Evolutionary conservation across 2,113 vertebrate genomes (phyloP), one percentile per base, ranked within the genome.

Genomic region (Ctenodactylus gundi): DNA sequence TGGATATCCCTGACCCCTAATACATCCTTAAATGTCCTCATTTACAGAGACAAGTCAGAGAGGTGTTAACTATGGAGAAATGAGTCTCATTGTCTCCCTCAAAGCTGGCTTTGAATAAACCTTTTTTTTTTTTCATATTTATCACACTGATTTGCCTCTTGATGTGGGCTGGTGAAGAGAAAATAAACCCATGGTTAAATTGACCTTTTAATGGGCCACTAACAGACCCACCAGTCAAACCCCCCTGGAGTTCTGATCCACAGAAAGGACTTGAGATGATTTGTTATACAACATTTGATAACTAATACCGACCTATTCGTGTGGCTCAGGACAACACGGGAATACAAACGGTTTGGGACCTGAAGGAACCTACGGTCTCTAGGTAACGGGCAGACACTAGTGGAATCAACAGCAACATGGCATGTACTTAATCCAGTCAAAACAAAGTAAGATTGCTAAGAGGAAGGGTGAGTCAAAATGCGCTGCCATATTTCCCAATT

Each of bases 271-370:
- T 68, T 81, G 39, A 86, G 57, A 72, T 23, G 6, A 75, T 67
- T 96, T 76, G 72, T 84, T 87, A 84, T 3, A 7, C n/a, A 90
- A 72, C 53, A 53, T 86, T 75, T 70, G 70, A 65, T 94, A 64
- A 70, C 34, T 25, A 20, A 65, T 65, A 31, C 11, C 68, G 34
- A 87, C 36, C 14, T 36, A 15, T 36, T 88, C 36, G 1, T 49
- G 65, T 87, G n/a, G n/a, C 49, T 88, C 51, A 87, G 18, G 51
- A 75, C 6, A 49, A 77, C 83, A 70, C 34, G 14, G 73, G 55
- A 77, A 53, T 58, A 87, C 39, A 29, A 62, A 49, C 4, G 67
- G 20, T 55, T 72, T 46, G 36, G 49, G 60, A 76, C 55, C 39
- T 55, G 34, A 55, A 60, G 41, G 39, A 62, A 51, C 36, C 76